These are phyloP conservation scores for Aldrovandia affinis DNA, from an alignment of 2,797 vertebrate genomes.

Conservation along the genomic window DNA sequence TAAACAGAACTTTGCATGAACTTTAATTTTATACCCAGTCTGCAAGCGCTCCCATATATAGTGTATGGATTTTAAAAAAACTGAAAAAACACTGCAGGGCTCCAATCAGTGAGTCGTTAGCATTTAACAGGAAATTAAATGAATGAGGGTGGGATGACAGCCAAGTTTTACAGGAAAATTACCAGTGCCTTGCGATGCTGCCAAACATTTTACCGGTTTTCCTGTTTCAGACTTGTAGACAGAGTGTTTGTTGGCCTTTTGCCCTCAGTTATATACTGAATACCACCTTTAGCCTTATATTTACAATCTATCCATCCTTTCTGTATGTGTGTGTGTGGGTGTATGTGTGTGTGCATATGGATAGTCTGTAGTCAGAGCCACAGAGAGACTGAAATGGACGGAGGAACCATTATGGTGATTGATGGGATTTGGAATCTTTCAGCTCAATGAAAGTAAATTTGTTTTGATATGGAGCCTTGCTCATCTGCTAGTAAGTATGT, in stretches of 20 bases:
- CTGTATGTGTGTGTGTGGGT: not conserved
- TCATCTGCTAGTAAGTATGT: constrained; percentile 12
- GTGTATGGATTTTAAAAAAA: too few species aligned
- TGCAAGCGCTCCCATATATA: not conserved
- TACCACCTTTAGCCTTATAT: not conserved
- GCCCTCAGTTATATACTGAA: not conserved
- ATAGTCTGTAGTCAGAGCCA: not conserved
- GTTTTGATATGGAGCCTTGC: constrained; percentile 36
- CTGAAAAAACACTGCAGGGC: not conserved
- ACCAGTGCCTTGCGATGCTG: not conserved
- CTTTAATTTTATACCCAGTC: constrained; percentile 38
- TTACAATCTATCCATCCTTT: not conserved
- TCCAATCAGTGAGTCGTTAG: not conserved
- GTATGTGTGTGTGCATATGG: not conserved
- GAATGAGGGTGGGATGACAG: not conserved
- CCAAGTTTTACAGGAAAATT: not conserved
- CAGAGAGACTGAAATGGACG: constrained; percentile 3
- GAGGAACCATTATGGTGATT: constrained; percentile 51
- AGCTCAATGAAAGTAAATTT: constrained; percentile 28
- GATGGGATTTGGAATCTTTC: constrained; percentile 41
- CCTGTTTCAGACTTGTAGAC: not conserved
- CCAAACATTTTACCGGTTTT: not conserved
- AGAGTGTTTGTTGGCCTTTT: not conserved
- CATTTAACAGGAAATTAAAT: not conserved
- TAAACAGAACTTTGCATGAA: constrained; percentile 14